Evolutionary conservation across 2,797 vertebrate genomes (phyloP).

Genomic region (Meriones psammophilus): DNA sequence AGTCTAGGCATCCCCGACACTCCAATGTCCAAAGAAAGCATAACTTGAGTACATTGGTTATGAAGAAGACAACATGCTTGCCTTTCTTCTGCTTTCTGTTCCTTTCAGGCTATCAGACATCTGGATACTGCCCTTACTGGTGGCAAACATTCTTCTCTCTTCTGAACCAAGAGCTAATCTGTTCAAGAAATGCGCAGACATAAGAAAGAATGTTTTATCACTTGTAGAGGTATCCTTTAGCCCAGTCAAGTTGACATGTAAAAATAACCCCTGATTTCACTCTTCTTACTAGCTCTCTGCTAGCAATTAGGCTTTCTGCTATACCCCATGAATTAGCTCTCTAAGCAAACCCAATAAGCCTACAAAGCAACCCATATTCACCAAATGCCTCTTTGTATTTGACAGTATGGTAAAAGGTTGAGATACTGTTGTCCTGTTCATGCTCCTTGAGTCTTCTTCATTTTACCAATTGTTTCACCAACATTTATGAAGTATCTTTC

Average conservation of each 20-base stretch:
- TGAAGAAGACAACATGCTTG: too few relatives aligned
- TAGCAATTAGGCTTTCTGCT: background rate
- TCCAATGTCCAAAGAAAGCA: background rate
- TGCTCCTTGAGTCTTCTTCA: background rate
- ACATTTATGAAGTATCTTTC: background rate
- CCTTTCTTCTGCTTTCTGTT: background rate
- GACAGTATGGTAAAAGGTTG: background rate
- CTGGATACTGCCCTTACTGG: fast-evolving
- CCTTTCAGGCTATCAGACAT: background rate
- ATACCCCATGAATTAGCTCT: background rate
- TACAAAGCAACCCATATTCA: background rate
- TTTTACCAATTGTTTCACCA: background rate
- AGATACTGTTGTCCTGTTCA: background rate
- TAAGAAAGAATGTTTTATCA: background rate
- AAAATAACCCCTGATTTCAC: background rate
- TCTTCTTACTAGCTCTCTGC: background rate
- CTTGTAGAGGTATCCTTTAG: background rate
- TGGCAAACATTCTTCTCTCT: background rate
- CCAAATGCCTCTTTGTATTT: background rate
- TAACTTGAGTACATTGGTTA: background rate
- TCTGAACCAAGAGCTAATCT: background rate
- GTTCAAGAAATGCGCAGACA: background rate
- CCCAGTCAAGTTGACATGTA: background rate
- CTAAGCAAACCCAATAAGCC: background rate
- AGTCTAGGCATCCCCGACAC: background rate